Conservation (phyloP, 2,113 vertebrate genomes). For the Antidorcas marsupialis region DNA sequence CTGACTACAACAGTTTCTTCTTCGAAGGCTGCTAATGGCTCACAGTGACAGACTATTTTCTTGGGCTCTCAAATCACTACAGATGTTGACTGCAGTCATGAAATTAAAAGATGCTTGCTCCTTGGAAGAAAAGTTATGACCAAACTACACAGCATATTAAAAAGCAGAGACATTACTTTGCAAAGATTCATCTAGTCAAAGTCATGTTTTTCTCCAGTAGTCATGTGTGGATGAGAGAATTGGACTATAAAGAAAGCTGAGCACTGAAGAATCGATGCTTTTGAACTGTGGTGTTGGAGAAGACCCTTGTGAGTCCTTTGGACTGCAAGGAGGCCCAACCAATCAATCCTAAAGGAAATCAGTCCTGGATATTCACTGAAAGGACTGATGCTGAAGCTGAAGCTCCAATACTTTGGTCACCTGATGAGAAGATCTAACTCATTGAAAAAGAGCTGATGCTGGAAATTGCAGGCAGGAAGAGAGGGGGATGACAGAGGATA, state of each 20-base stretch:
- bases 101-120: not conserved
- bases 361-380: not conserved
- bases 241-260: not conserved
- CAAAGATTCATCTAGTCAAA: not conserved
- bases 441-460: not conserved
- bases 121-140: not conserved
- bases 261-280: not conserved
- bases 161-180: not conserved
- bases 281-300: not conserved
- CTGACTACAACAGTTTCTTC: not conserved
- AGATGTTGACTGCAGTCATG: not conserved
- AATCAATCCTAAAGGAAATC: not conserved
- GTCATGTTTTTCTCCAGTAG: not conserved
- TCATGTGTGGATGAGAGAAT: not conserved
- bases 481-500: not conserved
- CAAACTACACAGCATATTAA: not conserved
- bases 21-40: not conserved
- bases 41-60: not conserved
- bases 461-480: not conserved
- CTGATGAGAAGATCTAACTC: not conserved
- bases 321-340: not conserved
- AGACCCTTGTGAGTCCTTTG: not conserved
- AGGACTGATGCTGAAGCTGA: not conserved
- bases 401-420: not conserved
- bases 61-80: not conserved